These are phyloP conservation scores for Saiga tatarica DNA, from an alignment of 2,113 vertebrate genomes.

Conservation along the genomic window DNA sequence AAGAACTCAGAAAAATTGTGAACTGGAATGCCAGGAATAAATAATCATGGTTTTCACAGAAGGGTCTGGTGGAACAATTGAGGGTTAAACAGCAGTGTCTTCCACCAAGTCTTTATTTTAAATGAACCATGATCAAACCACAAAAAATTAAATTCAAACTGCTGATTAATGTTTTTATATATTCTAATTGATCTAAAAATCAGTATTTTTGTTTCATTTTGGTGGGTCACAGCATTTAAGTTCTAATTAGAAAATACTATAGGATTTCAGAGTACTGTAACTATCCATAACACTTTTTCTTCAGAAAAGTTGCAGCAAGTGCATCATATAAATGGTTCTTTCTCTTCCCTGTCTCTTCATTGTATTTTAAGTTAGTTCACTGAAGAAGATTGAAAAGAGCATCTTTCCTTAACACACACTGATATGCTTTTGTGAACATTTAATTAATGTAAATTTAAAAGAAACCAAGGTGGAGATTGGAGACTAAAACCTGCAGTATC, in stretches of 20 bases:
- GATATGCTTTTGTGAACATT: constrained; percentile 55
- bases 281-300: neutral
- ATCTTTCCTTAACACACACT: constrained; percentile 52
- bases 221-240: neutral
- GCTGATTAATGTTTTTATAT: constrained; percentile 56
- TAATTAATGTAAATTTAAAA: constrained; percentile 71
- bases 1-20: constrained; percentile 82
- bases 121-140: constrained; percentile 61
- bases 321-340: neutral
- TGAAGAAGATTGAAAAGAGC: constrained; percentile 56
- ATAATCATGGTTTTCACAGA: constrained; percentile 79
- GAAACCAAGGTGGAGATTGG: constrained; percentile 59
- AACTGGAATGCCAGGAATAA: constrained; percentile 82
- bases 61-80: constrained; percentile 72
- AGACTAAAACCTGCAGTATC: constrained; percentile 52
- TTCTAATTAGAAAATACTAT: constrained; percentile 32
- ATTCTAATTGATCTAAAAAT: constrained; percentile 38
- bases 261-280: constrained; percentile 37
- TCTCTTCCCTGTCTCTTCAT: neutral
- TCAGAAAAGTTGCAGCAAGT: constrained; percentile 25
- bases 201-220: constrained; percentile 23
- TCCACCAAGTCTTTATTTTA: constrained; percentile 72
- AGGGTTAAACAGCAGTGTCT: constrained; percentile 81
- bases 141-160: neutral
- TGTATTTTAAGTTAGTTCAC: constrained; percentile 47